Conservation (phyloP, 2,113 vertebrate genomes). For the Lophochroa leadbeateri region DNA sequence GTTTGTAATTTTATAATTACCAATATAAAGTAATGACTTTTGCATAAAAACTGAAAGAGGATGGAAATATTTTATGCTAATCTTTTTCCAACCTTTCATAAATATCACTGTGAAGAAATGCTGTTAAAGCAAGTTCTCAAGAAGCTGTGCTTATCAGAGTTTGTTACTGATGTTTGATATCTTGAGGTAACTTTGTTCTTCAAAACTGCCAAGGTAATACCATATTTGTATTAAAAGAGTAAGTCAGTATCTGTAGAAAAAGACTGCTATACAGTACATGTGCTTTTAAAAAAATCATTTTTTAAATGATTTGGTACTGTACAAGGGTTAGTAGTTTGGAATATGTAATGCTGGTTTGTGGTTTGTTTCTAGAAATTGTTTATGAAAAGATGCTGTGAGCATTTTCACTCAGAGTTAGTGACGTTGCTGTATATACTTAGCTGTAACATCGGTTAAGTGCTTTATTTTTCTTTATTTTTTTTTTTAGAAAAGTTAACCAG, state of each 20-base stretch:
- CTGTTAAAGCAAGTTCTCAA: constrained; percentile 87
- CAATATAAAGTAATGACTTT: constrained; percentile 78
- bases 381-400: constrained; percentile 75
- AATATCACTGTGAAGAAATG: constrained; percentile 98
- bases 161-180: constrained; percentile 87
- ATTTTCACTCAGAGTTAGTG: constrained; percentile 80
- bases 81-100: constrained; percentile 89
- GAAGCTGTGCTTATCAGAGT: constrained; percentile 80
- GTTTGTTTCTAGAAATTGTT: constrained; percentile 71
- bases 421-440: constrained; percentile 82
- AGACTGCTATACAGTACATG: constrained; percentile 69
- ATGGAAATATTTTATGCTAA: constrained; percentile 81
- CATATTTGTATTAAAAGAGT: constrained; percentile 80
- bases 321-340: constrained; percentile 67
- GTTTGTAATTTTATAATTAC: constrained; percentile 98
- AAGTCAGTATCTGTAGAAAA: constrained; percentile 79
- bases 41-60: constrained; percentile 77
- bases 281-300: constrained; percentile 71
- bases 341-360: background rate
- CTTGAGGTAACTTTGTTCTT: constrained; percentile 82
- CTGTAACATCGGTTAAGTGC: constrained; percentile 82
- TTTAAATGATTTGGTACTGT: constrained; percentile 65
- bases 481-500: constrained; percentile 82
- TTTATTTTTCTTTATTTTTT: constrained; percentile 78
- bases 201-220: constrained; percentile 90